Percentiles rank a stretch among this genome's conserved stretches.
These are phyloP conservation scores for Apantesis nais DNA, from an alignment of 2,888 invertebrate genomes.

Conservation along the genomic window DNA sequence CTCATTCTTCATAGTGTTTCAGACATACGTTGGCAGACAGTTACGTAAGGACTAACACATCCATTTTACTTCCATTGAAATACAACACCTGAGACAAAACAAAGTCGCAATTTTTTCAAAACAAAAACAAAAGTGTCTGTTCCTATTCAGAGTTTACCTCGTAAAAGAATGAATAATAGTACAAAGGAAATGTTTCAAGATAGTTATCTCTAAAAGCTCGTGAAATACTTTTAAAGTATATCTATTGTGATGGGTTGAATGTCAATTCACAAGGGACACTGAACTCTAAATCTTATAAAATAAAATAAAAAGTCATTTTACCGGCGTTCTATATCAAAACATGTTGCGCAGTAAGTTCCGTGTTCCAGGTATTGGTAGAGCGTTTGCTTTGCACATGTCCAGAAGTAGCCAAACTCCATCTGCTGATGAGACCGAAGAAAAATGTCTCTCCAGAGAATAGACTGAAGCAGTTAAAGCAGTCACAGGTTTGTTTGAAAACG, in stretches of 20 bases:
- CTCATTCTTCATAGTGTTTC: slow-evolving; percentile 39
- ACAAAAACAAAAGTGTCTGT: slow-evolving; percentile 63
- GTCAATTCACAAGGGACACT: slow-evolving; percentile 38
- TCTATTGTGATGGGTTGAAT: slow-evolving; percentile 52
- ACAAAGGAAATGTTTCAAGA: slow-evolving; percentile 76
- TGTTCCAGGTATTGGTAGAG: too few species aligned
- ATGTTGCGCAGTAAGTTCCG: too few species aligned
- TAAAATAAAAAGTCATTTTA: too few species aligned
- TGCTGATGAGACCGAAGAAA: too few species aligned
- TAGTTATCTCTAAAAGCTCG: slow-evolving; percentile 79
- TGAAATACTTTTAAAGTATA: slow-evolving; percentile 75
- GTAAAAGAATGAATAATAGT: slow-evolving; percentile 76
- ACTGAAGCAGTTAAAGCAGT: too few species aligned
- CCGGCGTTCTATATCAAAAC: too few species aligned
- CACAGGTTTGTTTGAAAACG: too few species aligned
- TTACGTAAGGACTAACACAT: slow-evolving; percentile 36
- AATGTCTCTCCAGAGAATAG: too few species aligned
- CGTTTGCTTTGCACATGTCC: too few species aligned
- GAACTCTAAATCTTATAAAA: slow-evolving; percentile 41
- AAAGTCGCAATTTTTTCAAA: slow-evolving; percentile 55
- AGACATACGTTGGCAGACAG: slow-evolving; percentile 35
- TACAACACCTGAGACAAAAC: slow-evolving; percentile 55
- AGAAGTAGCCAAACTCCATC: too few species aligned
- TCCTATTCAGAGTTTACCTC: slow-evolving; percentile 59
- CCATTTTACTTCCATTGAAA: slow-evolving; percentile 36